These are phyloP conservation scores for Bovichtus variegatus DNA, from an alignment of 2,797 vertebrate species.

Conservation along the genomic window DNA sequence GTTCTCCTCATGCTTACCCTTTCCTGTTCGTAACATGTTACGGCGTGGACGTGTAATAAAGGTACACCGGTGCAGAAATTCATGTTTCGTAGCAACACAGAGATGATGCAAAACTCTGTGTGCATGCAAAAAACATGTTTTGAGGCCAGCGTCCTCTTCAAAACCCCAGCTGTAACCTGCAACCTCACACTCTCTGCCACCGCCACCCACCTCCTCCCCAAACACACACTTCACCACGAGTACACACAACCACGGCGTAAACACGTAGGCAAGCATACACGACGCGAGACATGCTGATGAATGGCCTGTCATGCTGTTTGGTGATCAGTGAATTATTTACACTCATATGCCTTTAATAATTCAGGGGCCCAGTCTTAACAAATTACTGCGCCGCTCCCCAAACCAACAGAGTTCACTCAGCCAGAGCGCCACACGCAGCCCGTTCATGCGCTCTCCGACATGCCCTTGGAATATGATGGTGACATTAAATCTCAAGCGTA, in stretches of 20 bases:
- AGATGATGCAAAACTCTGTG: neutral
- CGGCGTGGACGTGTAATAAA: constrained; percentile 50
- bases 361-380: constrained; percentile 89
- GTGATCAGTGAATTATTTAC: constrained; percentile 96
- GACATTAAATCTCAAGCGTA: constrained; percentile 35
- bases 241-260: neutral
- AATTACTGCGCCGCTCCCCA: constrained; percentile 82
- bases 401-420: constrained; percentile 63
- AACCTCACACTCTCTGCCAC: constrained; percentile 21
- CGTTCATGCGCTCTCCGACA: constrained; percentile 15
- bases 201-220: neutral
- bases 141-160: constrained; percentile 8
- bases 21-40: constrained; percentile 19
- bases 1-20: constrained; percentile 30
- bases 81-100: constrained; percentile 34
- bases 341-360: constrained; percentile 93
- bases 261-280: neutral
- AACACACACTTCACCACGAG: constrained; percentile 2
- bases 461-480: constrained; percentile 25
- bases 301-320: constrained; percentile 92
- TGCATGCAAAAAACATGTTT: neutral
- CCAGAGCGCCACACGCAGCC: constrained; percentile 24
- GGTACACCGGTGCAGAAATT: constrained; percentile 56
- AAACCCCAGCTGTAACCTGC: constrained; percentile 20
- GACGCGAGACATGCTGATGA: constrained; percentile 86